Percentiles rank a stretch among this genome's conserved stretches.
These are phyloP conservation scores for Drosophila nebulosa DNA, from an alignment of 1,140 invertebrate genomes.

Conservation along the genomic window DNA sequence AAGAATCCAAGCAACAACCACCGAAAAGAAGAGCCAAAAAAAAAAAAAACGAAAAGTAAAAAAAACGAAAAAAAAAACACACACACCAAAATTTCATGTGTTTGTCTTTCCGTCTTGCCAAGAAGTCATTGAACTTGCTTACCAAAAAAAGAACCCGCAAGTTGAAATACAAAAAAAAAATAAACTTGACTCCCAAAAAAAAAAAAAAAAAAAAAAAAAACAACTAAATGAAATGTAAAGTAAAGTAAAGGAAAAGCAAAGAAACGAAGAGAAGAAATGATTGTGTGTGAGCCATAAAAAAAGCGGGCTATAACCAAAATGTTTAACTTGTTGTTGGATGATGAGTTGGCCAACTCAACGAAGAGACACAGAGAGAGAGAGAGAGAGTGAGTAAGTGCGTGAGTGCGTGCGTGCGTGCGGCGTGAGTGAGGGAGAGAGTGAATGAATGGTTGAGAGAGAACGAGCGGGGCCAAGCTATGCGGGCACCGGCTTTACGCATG, in stretches of 20 bases:
- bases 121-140: constrained; percentile 74
- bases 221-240: constrained; percentile 57
- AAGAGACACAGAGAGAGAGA: constrained; percentile 12
- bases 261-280: constrained; percentile 56
- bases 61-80: constrained; percentile 48
- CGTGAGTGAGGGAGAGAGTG: neutral
- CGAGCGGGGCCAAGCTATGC: constrained; percentile 5
- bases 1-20: constrained; percentile 34
- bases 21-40: constrained; percentile 39
- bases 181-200: constrained; percentile 62
- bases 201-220: constrained; percentile 36
- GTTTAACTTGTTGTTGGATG: constrained; percentile 17
- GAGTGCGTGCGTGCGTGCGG: neutral
- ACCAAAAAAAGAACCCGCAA: constrained; percentile 45
- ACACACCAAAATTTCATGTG: constrained; percentile 38
- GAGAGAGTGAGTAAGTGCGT: neutral
- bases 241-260: constrained; percentile 32
- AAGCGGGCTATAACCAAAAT: constrained; percentile 40
- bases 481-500: constrained; percentile 48
- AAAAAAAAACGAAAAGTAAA: constrained; percentile 12
- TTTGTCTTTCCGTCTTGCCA: constrained; percentile 57
- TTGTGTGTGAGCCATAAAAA: constrained; percentile 56
- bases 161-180: constrained; percentile 45
- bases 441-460: neutral
- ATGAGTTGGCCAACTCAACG: constrained; percentile 47